A percentile compares a stretch with the other conserved stretches of the same genome.
Evolutionary conservation across 1,140 invertebrate species (phyloP).

Genomic region (Drosophila funebris): DNA sequence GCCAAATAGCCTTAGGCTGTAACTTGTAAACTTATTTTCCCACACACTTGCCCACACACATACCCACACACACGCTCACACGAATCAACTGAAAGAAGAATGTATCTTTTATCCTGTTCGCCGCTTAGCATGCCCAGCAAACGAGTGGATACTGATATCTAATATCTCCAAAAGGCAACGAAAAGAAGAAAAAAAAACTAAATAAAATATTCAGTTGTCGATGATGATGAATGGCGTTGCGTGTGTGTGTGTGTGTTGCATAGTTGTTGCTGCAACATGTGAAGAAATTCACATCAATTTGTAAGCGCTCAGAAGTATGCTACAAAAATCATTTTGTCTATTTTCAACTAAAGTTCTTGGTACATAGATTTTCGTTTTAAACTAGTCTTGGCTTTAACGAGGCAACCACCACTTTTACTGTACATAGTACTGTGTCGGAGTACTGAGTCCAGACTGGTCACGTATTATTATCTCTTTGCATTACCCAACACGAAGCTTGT

Average conservation of each 20-base stretch:
- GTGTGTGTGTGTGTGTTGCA: conserved; percentile 32
- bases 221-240: conserved; percentile 74
- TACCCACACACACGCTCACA: not conserved
- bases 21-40: conserved; percentile 75
- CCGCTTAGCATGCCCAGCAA: conserved; percentile 35
- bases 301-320: conserved; percentile 36
- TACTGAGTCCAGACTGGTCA: conserved; percentile 61
- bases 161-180: conserved; percentile 27
- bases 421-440: not conserved
- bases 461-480: conserved; percentile 71
- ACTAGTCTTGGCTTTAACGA: conserved; percentile 54
- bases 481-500: conserved; percentile 54
- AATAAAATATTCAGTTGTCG: conserved; percentile 69
- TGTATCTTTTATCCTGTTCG: conserved; percentile 64
- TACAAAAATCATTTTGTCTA: conserved; percentile 27
- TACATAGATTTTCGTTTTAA: conserved; percentile 30
- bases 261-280: conserved; percentile 57
- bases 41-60: conserved; percentile 33
- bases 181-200: conserved; percentile 26
- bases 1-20: conserved; percentile 72
- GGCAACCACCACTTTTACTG: not conserved
- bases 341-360: conserved; percentile 5
- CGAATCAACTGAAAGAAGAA: not conserved
- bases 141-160: conserved; percentile 32
- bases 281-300: conserved; percentile 77